Percentiles rank a stretch among this genome's conserved stretches.
These are phyloP conservation scores for Argynnis bischoffii DNA, from an alignment of 2,888 invertebrate species.

Conservation along the genomic window DNA sequence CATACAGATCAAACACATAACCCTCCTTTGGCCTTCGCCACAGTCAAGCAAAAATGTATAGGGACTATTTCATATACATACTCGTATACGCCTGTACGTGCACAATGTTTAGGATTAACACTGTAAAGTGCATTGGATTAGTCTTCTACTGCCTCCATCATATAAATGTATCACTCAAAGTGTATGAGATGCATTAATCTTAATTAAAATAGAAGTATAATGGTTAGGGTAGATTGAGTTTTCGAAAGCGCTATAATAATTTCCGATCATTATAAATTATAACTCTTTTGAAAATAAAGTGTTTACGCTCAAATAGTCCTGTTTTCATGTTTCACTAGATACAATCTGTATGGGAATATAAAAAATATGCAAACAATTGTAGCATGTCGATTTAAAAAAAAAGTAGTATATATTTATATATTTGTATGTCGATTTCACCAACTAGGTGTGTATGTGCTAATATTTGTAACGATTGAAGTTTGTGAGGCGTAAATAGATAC, in stretches of 20 bases:
- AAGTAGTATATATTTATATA: slow-evolving; percentile 5
- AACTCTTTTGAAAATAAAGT: too few species aligned
- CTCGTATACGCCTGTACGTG: too few species aligned
- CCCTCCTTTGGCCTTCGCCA: too few species aligned
- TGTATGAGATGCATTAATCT: slow-evolving; percentile 16
- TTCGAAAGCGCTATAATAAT: slow-evolving; percentile 5
- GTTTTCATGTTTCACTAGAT: too few species aligned
- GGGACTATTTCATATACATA: too few species aligned
- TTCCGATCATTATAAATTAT: too few species aligned
- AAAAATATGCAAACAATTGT: background rate
- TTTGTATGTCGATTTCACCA: slow-evolving; percentile 1
- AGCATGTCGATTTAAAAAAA: background rate
- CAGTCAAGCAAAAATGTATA: too few species aligned
- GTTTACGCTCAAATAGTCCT: too few species aligned
- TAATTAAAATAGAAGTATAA: slow-evolving; percentile 12
- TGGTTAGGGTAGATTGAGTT: slow-evolving; percentile 3
- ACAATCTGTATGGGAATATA: too few species aligned
- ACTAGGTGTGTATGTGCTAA: background rate
- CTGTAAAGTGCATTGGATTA: slow-evolving; percentile 6
- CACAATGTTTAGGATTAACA: background rate
- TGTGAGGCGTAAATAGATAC: slow-evolving; percentile 8
- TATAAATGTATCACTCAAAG: slow-evolving; percentile 2
- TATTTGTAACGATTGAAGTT: slow-evolving; percentile 6
- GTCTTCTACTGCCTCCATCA: background rate
- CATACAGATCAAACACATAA: too few species aligned